Percentiles rank a stretch among this genome's conserved stretches.
phyloP scores from a whole-genome alignment of 2,888 invertebrate genomes.

The Phragmatobia fuliginosa region DNA sequence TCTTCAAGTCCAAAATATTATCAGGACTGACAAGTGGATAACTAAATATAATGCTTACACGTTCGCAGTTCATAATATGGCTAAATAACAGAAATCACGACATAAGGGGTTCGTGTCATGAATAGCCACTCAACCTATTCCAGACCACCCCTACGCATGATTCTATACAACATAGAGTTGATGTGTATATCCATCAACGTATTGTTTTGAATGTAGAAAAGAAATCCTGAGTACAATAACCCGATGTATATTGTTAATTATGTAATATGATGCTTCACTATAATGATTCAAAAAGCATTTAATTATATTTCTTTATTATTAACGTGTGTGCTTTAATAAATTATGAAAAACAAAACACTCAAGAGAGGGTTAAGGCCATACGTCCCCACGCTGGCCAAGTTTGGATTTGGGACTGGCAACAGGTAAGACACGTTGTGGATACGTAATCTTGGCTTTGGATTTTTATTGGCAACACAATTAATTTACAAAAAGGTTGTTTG shows the following conservation, averaged over 20 bases:
- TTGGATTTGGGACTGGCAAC: too few species aligned
- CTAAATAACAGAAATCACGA: conserved; percentile 38
- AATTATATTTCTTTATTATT: too few species aligned
- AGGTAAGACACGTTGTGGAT: too few species aligned
- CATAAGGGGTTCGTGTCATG: conserved; percentile 39
- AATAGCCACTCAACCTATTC: conserved; percentile 49
- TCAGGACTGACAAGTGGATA: not conserved
- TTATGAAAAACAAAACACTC: too few species aligned
- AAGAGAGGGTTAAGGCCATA: too few species aligned
- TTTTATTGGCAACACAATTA: too few species aligned
- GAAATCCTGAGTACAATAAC: not conserved
- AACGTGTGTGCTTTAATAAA: too few species aligned
- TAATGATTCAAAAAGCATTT: not conserved
- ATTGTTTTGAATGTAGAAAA: conserved; percentile 8
- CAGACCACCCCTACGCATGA: conserved; percentile 16
- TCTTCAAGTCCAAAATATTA: not conserved
- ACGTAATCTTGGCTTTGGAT: too few species aligned
- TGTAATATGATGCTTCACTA: not conserved
- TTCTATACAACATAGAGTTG: conserved; percentile 9
- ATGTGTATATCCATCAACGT: conserved; percentile 27
- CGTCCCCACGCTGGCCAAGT: too few species aligned
- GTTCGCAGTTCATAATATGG: conserved; percentile 23
- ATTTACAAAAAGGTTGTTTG: too few species aligned
- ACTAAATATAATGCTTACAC: conserved; percentile 25
- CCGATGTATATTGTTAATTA: not conserved